These are phyloP conservation scores for Allolobophora icterica DNA, from an alignment of 2,888 invertebrate species.

Conservation along the genomic window DNA sequence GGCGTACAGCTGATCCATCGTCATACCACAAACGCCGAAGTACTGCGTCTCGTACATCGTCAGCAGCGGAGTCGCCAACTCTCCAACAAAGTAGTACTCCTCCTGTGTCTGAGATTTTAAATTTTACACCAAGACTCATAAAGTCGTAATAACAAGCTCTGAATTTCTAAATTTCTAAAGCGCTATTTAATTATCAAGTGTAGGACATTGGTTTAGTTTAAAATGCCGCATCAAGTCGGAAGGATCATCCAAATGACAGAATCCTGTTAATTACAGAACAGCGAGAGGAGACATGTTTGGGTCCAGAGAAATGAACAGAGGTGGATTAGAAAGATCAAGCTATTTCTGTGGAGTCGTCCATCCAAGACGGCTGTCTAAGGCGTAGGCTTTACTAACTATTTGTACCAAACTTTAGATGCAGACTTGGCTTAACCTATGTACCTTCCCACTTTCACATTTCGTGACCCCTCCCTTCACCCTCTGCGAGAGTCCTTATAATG, in stretches of 20 bases:
- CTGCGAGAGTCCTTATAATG: too few species aligned
- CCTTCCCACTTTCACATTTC: too few species aligned
- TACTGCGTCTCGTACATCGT: constrained; percentile 38
- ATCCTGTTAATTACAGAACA: neutral
- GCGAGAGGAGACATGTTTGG: neutral
- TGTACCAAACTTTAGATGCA: too few species aligned
- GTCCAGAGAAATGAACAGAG: neutral
- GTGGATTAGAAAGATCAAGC: neutral
- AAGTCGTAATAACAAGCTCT: neutral
- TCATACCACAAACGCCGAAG: constrained; percentile 30
- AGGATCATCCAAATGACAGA: neutral
- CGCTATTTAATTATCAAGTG: neutral
- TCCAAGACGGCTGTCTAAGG: too few species aligned
- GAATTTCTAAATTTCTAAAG: neutral
- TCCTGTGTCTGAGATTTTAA: neutral
- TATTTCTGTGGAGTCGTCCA: too few species aligned
- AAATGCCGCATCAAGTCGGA: neutral
- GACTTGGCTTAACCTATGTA: too few species aligned
- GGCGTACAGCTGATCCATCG: constrained; percentile 32
- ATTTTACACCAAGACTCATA: neutral
- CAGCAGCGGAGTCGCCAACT: constrained; percentile 38
- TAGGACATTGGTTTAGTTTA: neutral
- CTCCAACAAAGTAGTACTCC: constrained; percentile 36
- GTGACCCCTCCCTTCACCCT: too few species aligned
- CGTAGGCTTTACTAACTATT: too few species aligned